A percentile compares a stretch with the other conserved stretches of the same genome.
These are phyloP conservation scores for Xiphophorus couchianus DNA, from an alignment of 2,113 vertebrate species.

Conservation along the genomic window DNA sequence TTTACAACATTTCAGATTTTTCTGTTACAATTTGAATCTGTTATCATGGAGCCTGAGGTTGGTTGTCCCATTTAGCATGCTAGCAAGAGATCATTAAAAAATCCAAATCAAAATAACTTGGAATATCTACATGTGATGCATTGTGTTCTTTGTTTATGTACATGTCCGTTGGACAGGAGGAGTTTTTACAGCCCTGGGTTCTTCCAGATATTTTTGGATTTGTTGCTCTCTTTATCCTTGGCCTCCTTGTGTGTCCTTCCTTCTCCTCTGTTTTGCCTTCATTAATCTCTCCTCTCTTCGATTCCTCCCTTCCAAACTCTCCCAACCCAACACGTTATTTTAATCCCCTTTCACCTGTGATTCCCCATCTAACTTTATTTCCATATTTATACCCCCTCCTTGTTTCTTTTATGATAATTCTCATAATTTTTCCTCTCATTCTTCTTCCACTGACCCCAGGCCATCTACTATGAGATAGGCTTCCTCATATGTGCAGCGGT, in stretches of 20 bases:
- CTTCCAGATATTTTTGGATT: slow-evolving; percentile 49
- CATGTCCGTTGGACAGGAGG: slow-evolving; percentile 34
- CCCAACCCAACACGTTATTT: slow-evolving; percentile 4
- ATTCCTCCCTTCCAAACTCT: slow-evolving; percentile 10
- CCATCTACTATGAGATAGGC: slow-evolving; percentile 90
- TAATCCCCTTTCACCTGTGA: slow-evolving; percentile 8
- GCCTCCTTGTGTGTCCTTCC: slow-evolving; percentile 35
- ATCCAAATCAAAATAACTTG: slow-evolving; percentile 14
- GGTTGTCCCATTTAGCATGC: neutral
- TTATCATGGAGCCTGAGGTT: neutral
- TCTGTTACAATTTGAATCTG: neutral
- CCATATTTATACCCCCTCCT: neutral
- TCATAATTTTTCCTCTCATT: slow-evolving; percentile 17
- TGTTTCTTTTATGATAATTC: slow-evolving; percentile 7
- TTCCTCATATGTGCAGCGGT: slow-evolving; percentile 84
- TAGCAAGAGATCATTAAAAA: neutral
- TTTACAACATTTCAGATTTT: neutral
- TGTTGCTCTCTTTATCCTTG: slow-evolving; percentile 49
- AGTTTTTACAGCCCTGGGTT: slow-evolving; percentile 34
- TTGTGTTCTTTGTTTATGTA: slow-evolving; percentile 38
- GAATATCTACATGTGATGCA: slow-evolving; percentile 27
- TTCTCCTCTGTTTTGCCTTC: neutral
- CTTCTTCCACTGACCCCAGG: slow-evolving; percentile 73
- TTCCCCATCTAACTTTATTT: neutral
- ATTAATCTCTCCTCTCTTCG: slow-evolving; percentile 44